Percentiles rank a stretch among this genome's conserved stretches.
These are phyloP conservation scores for Alces alces DNA, from an alignment of 2,113 vertebrate species.

Conservation along the genomic window DNA sequence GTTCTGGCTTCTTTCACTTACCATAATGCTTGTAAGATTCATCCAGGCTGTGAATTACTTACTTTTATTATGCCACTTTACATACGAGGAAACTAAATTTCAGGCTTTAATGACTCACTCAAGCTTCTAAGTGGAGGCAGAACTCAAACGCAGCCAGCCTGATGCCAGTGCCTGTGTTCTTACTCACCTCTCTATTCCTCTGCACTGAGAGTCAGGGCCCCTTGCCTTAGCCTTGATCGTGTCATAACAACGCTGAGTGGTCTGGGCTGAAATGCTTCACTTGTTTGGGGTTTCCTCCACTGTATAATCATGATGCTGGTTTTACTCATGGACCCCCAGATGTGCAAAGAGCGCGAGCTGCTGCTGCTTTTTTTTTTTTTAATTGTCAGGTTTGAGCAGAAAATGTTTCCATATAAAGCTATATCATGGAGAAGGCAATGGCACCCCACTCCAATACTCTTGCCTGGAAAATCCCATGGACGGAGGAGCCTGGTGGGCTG, in stretches of 20 bases:
- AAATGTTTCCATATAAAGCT: background rate
- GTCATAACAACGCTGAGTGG: background rate
- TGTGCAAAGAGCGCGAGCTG: background rate
- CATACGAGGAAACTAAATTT: background rate
- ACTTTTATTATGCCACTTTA: background rate
- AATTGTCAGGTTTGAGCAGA: background rate
- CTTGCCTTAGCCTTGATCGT: fast-evolving
- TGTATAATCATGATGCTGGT: background rate
- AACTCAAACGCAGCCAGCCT: background rate
- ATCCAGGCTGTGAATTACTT: background rate
- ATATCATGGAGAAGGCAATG: too few species aligned
- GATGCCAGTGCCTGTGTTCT: background rate
- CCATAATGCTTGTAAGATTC: background rate
- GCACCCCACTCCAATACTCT: too few species aligned
- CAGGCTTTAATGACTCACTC: slow-evolving; percentile 1
- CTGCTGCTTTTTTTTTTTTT: background rate
- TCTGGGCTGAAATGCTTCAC: background rate
- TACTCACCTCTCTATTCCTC: background rate
- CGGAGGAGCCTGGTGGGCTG: too few species aligned
- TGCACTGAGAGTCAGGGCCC: too few species aligned
- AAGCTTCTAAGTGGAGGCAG: background rate
- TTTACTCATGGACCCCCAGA: background rate
- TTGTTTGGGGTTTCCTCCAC: background rate
- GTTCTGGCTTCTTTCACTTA: background rate
- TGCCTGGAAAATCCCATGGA: too few species aligned